Evolutionary conservation across 2,888 invertebrate species (phyloP).

Genomic region (Drosophila cracens): DNA sequence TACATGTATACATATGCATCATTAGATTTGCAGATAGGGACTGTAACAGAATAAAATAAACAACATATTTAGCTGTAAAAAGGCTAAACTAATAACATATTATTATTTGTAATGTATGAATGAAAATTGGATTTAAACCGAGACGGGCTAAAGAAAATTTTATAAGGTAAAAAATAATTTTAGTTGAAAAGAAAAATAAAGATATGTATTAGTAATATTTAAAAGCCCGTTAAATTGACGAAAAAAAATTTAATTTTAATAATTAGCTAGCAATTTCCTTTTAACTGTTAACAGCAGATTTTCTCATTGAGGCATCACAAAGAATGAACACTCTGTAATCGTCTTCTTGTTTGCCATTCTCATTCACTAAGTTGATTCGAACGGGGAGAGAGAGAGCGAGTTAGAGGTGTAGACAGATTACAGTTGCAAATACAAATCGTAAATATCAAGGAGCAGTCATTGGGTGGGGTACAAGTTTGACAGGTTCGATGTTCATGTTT

Average conservation of each 20-base stretch:
- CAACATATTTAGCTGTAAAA: background rate
- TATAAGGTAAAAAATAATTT: background rate
- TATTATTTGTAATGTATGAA: background rate
- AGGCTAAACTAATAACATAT: background rate
- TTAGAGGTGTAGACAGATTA: conserved; percentile 14
- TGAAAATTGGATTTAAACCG: background rate
- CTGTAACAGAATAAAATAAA: background rate
- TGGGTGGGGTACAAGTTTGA: conserved; percentile 22
- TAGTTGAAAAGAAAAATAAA: background rate
- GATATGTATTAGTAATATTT: background rate
- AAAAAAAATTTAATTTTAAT: background rate
- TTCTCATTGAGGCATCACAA: background rate
- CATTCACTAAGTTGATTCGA: background rate
- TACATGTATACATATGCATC: background rate
- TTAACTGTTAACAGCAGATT: background rate
- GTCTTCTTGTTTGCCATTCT: background rate
- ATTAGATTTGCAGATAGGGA: background rate
- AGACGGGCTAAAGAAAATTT: background rate
- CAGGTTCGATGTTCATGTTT: conserved; percentile 33
- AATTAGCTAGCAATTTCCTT: background rate
- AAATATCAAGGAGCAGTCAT: conserved; percentile 5
- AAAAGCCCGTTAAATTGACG: background rate
- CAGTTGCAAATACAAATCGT: conserved; percentile 26
- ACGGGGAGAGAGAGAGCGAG: background rate
- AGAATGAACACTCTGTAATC: background rate